Conservation (phyloP, 2,113 vertebrate species). For the Ceyx cyanopectus region DNA sequence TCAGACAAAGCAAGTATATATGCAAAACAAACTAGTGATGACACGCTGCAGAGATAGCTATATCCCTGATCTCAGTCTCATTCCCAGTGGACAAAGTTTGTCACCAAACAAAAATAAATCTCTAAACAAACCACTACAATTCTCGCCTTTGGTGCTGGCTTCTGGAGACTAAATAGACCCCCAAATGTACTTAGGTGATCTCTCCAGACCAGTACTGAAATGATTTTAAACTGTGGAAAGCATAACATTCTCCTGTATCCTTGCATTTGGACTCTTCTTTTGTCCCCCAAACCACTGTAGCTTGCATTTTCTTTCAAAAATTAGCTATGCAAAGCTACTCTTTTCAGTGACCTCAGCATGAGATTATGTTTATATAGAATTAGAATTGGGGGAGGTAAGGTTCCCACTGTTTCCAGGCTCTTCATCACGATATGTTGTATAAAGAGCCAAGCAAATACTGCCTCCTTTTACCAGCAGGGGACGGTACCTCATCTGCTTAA, state of each 20-base stretch:
- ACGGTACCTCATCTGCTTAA: constrained; percentile 58
- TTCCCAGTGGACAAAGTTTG: not conserved
- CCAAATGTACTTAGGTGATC: not conserved
- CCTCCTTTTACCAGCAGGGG: constrained; percentile 70
- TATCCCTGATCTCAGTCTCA: not conserved
- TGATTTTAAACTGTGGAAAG: not conserved
- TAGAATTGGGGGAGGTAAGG: not conserved
- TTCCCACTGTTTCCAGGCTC: constrained; percentile 4
- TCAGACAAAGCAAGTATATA: not conserved
- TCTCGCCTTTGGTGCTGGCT: not conserved
- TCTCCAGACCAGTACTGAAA: not conserved
- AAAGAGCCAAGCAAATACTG: not conserved
- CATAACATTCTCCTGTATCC: not conserved
- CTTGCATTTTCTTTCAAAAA: constrained; percentile 1
- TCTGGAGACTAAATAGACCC: not conserved
- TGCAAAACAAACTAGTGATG: not conserved
- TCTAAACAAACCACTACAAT: too few species aligned
- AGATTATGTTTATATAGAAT: not conserved
- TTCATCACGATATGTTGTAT: not conserved
- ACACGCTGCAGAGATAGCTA: not conserved
- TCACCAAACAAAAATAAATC: not conserved
- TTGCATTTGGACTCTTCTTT: not conserved
- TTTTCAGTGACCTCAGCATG: not conserved
- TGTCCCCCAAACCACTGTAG: not conserved
- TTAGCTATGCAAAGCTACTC: not conserved